Conservation (phyloP, 2,888 invertebrate species). For the Actias luna region DNA sequence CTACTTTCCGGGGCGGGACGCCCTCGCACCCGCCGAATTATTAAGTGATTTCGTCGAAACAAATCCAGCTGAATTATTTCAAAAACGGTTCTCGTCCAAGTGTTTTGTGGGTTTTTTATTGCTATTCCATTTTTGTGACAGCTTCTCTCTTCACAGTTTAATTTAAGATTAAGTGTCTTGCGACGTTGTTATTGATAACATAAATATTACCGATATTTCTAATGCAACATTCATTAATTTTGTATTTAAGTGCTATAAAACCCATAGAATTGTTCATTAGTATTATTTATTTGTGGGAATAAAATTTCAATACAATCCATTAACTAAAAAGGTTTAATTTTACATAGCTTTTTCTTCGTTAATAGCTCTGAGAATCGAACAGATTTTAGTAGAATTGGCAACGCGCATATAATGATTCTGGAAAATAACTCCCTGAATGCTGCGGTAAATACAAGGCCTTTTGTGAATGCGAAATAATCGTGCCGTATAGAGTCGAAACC, state of each 20-base stretch:
- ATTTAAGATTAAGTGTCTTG: constrained; percentile 26
- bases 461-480: too few species aligned
- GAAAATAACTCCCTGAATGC: neutral
- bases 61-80: constrained; percentile 57
- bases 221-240: neutral
- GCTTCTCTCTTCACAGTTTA: constrained; percentile 46
- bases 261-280: neutral
- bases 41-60: constrained; percentile 68
- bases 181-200: neutral
- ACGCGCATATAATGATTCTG: too few species aligned
- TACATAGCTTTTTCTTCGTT: too few species aligned
- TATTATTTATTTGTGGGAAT: neutral
- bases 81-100: constrained; percentile 44
- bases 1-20: constrained; percentile 37
- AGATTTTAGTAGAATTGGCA: too few species aligned
- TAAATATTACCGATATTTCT: neutral
- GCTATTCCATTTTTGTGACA: constrained; percentile 34
- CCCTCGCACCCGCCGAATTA: constrained; percentile 50
- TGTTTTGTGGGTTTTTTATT: constrained; percentile 17
- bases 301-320: too few species aligned
- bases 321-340: too few species aligned
- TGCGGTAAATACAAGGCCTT: too few species aligned
- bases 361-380: too few species aligned
- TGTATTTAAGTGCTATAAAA: neutral
- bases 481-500: too few species aligned